Percentiles rank a stretch among this genome's conserved stretches.
These are phyloP conservation scores for Enoplosus armatus DNA, from an alignment of 2,797 vertebrate species.

Conservation along the genomic window DNA sequence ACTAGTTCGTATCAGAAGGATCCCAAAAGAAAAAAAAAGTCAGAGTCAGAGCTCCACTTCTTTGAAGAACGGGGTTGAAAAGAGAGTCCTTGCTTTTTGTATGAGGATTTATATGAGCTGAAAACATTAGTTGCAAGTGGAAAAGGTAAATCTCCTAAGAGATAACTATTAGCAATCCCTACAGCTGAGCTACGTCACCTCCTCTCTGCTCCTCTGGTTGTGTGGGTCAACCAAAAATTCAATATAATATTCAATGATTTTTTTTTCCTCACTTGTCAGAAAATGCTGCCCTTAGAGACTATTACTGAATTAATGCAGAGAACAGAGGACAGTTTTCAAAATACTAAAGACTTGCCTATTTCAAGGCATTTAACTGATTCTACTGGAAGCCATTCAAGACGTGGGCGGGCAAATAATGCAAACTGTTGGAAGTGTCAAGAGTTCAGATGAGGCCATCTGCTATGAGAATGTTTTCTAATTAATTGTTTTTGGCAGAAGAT, in stretches of 20 bases:
- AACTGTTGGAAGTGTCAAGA: slow-evolving; percentile 9
- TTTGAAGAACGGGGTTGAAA: background rate
- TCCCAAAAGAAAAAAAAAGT: background rate
- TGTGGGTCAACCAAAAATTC: background rate
- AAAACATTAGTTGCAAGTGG: slow-evolving; percentile 5
- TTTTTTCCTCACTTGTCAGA: background rate
- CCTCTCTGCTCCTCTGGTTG: slow-evolving; percentile 3
- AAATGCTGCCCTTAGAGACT: slow-evolving; percentile 5
- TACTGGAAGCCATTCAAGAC: slow-evolving; percentile 9
- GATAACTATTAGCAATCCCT: background rate
- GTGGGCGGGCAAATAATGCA: slow-evolving; percentile 17
- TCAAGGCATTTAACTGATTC: slow-evolving; percentile 16
- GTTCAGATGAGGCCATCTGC: slow-evolving; percentile 36
- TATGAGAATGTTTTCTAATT: slow-evolving; percentile 1
- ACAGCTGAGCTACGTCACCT: background rate
- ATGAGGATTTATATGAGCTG: background rate
- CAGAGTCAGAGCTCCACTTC: background rate
- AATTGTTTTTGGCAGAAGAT: slow-evolving; percentile 16
- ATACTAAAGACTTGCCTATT: background rate
- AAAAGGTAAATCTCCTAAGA: slow-evolving; percentile 12
- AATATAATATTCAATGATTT: slow-evolving; percentile 13
- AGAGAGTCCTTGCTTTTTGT: background rate
- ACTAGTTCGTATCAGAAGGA: background rate
- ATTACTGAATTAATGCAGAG: slow-evolving; percentile 14
- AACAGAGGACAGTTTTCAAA: slow-evolving; percentile 1